phyloP scores from a whole-genome alignment of 1,140 invertebrate species.

The Apis laboriosa region DNA sequence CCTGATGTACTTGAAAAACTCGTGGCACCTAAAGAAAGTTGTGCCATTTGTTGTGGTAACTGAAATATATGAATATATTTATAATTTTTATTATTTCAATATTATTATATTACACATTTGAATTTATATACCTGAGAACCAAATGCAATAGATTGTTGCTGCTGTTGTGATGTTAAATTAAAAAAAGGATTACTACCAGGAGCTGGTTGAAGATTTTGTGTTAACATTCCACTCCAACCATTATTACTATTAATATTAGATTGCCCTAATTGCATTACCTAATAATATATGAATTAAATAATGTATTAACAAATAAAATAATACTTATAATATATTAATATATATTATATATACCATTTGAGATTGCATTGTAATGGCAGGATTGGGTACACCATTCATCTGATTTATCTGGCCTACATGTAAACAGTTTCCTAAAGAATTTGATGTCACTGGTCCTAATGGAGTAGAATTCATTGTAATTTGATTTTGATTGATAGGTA shows the following conservation, averaged over 20 bases:
- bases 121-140: slow-evolving; percentile 67
- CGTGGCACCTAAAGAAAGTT: slow-evolving; percentile 79
- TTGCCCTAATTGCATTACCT: slow-evolving; percentile 76
- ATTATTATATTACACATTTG: no score
- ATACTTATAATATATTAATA: background rate
- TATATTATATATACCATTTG: slow-evolving; percentile 68
- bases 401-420: slow-evolving; percentile 66
- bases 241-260: slow-evolving; percentile 72
- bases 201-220: slow-evolving; percentile 78
- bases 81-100: slow-evolving; percentile 8
- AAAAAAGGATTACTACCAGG: slow-evolving; percentile 80
- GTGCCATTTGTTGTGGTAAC: slow-evolving; percentile 83
- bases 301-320: slow-evolving; percentile 10
- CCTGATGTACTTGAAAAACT: slow-evolving; percentile 62
- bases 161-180: slow-evolving; percentile 72
- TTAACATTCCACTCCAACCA: slow-evolving; percentile 77
- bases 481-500: slow-evolving; percentile 69
- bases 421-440: slow-evolving; percentile 63
- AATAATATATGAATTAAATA: slow-evolving; percentile 1
- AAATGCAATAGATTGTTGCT: slow-evolving; percentile 60
- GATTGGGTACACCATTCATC: slow-evolving; percentile 72
- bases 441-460: slow-evolving; percentile 64
- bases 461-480: slow-evolving; percentile 71
- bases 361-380: slow-evolving; percentile 70
- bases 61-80: slow-evolving; percentile 62